phyloP scores from a whole-genome alignment of 2,888 invertebrate species.

The Rotaria macrura region DNA sequence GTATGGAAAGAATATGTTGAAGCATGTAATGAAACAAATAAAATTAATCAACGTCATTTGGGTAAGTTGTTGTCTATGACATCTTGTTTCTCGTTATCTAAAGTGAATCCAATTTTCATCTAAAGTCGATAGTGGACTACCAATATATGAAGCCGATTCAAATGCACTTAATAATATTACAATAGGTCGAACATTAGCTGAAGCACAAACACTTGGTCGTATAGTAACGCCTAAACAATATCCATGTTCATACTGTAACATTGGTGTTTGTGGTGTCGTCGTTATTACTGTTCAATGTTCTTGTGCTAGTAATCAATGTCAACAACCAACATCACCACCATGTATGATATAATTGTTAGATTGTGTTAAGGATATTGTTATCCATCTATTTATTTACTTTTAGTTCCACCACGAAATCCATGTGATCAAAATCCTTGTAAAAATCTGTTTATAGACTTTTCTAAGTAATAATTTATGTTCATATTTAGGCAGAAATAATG shows the following conservation, averaged over 20 bases:
- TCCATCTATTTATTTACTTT: neutral
- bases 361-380: no score
- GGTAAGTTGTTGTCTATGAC: neutral
- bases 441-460: neutral
- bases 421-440: neutral
- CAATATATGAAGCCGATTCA: neutral
- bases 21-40: neutral
- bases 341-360: neutral
- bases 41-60: neutral
- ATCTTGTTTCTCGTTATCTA: no score
- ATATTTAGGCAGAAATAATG: neutral
- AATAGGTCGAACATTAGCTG: neutral
- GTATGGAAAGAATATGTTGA: slow-evolving; percentile 13
- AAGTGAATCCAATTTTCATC: no score
- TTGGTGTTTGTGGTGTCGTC: neutral
- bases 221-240: slow-evolving; percentile 15
- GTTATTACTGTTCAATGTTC: neutral
- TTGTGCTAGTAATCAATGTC: neutral
- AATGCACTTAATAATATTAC: neutral
- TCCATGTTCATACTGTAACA: neutral
- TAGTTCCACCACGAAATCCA: neutral
- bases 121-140: neutral
- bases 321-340: neutral
- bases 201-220: neutral
- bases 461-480: neutral